Evolutionary conservation across 2,888 invertebrate species (phyloP).

Genomic region (Aphidius colemani): DNA sequence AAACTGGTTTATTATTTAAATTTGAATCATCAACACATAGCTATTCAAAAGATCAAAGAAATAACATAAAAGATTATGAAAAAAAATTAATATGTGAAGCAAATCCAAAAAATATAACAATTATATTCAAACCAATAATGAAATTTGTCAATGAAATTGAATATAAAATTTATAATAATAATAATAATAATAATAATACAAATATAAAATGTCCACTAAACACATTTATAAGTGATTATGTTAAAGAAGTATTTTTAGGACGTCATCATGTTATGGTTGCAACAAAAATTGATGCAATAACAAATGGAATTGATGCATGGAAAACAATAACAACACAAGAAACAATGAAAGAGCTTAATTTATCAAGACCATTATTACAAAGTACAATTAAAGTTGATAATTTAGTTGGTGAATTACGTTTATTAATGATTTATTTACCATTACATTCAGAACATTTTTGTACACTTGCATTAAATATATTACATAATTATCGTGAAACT

Average conservation of each 20-base stretch:
- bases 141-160: constrained; percentile 86
- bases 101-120: constrained; percentile 74
- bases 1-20: constrained; percentile 45
- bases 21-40: constrained; percentile 62
- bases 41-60: constrained; percentile 57
- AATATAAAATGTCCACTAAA: constrained; percentile 74
- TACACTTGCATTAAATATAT: constrained; percentile 71
- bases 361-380: constrained; percentile 70
- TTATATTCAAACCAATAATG: constrained; percentile 82
- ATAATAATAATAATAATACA: too few species aligned
- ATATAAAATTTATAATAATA: too few species aligned
- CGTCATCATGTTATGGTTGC: constrained; percentile 72
- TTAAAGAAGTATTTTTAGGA: constrained; percentile 83
- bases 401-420: constrained; percentile 70
- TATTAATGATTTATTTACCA: constrained; percentile 73
- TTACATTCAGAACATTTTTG: constrained; percentile 77
- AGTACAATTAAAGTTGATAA: constrained; percentile 76
- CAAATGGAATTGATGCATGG: constrained; percentile 82
- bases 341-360: constrained; percentile 67
- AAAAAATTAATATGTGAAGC: constrained; percentile 77
- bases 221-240: constrained; percentile 84
- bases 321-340: constrained; percentile 74
- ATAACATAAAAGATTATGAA: constrained; percentile 55
- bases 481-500: constrained; percentile 75
- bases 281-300: constrained; percentile 72